phyloP scores from a whole-genome alignment of 2,888 invertebrate genomes.

The Eupeodes latifasciatus region DNA sequence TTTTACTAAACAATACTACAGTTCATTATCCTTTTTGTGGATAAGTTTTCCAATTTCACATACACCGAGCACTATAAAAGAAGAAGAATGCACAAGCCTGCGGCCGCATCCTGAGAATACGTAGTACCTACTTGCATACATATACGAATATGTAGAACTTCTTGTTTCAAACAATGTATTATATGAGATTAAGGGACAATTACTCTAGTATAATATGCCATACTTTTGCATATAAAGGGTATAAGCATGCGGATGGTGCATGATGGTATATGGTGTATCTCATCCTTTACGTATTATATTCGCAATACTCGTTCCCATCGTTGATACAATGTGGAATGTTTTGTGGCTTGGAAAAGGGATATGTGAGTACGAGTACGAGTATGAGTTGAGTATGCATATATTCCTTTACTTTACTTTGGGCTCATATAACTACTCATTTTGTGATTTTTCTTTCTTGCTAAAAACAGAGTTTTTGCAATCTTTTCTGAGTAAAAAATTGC shows the following conservation, averaged over 20 bases:
- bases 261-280: neutral
- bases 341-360: constrained; percentile 41
- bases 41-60: constrained; percentile 69
- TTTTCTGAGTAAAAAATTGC: constrained; percentile 51
- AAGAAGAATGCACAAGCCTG: constrained; percentile 37
- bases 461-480: constrained; percentile 50
- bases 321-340: constrained; percentile 15
- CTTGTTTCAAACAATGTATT: constrained; percentile 46
- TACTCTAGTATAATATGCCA: constrained; percentile 61
- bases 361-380: neutral
- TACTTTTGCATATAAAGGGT: constrained; percentile 42
- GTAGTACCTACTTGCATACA: too few relatives aligned
- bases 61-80: neutral
- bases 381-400: too few relatives aligned
- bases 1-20: constrained; percentile 58
- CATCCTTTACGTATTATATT: neutral
- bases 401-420: neutral
- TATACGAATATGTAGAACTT: constrained; percentile 12
- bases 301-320: too few relatives aligned
- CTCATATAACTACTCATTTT: constrained; percentile 10
- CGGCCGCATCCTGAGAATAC: constrained; percentile 33
- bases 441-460: constrained; percentile 1
- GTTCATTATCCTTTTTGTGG: constrained; percentile 71
- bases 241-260: neutral
- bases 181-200: constrained; percentile 73